Percentiles rank a stretch among this genome's conserved stretches.
phyloP scores from a whole-genome alignment of 2,888 invertebrate species.

The Metacarcinus magister region DNA sequence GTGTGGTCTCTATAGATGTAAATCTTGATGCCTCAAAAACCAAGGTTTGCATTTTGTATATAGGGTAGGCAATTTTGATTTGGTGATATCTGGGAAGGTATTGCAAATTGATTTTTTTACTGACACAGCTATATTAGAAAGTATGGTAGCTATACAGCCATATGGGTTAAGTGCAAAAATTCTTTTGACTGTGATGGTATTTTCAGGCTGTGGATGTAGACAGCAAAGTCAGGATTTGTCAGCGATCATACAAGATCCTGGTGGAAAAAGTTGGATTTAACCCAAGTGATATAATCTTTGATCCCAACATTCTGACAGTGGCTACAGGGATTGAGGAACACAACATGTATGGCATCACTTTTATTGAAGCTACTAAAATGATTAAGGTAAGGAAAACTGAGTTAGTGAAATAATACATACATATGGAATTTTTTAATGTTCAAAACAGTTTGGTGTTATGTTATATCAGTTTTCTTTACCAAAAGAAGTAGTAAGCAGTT shows the following conservation, averaged over 20 bases:
- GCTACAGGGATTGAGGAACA: constrained; percentile 88
- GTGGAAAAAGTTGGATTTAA: constrained; percentile 86
- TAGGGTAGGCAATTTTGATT: neutral
- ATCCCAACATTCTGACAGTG: constrained; percentile 87
- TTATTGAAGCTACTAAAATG: constrained; percentile 86
- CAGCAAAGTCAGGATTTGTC: constrained; percentile 87
- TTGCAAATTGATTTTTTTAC: neutral
- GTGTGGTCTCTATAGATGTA: too few relatives aligned
- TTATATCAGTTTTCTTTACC: neutral
- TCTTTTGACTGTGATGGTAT: neutral
- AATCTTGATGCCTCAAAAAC: too few relatives aligned
- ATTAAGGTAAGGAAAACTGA: constrained; percentile 85
- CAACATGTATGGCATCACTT: constrained; percentile 86
- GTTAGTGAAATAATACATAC: constrained; percentile 20
- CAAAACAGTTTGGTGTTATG: neutral
- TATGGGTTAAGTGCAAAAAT: neutral
- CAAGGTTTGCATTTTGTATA: too few relatives aligned
- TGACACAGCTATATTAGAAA: neutral
- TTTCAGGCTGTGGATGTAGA: constrained; percentile 86
- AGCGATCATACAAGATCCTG: constrained; percentile 86
- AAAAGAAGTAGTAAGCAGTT: neutral
- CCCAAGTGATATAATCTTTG: constrained; percentile 87
- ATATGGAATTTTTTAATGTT: neutral
- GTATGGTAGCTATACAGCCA: neutral
- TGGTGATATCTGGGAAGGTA: too few relatives aligned